Evolutionary conservation across 1,140 invertebrate species (phyloP), one percentile per base, ranked within the genome.

Genomic region (Euwallacea fornicatus): DNA sequence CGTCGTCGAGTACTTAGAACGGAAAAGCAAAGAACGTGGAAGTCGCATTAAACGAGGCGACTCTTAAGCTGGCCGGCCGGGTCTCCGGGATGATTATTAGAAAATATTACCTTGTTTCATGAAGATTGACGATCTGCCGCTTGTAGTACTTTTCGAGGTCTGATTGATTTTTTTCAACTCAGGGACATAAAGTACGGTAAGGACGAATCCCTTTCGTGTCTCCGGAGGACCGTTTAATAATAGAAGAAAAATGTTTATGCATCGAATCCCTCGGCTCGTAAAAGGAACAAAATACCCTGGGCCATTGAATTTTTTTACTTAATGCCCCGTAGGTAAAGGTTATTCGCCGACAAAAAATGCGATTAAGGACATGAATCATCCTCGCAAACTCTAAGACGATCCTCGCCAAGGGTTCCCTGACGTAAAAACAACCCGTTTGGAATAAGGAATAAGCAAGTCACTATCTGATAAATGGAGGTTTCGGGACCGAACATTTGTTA

Each of bases 51-150:
- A 54, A 47, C 44, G 44, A 58, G 54, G 61, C 69, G 50, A 54
- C 53, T 47, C 66, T 69, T 69, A 44, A 69, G 56, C 56, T 50
- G 58, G 56, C 66, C 66, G 16, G 41, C 42, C 21, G 16, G 42
- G 55, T 67, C 55, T 63, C 42, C 44, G 59, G 44, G 62, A 47
- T 33, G 41, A 71, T 71, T 62, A 71, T 71, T 71, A 71, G 69
- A 71, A 71, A 71, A 71, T 71, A 71, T 71, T 65, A 65, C 69
- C 61, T 71, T 71, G 61, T 71, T 71, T 69, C 65, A 71, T 71
- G 54, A 65, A 71, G 69, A 71, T 71, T 71, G 65, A 71, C 61
- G 69, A 65, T 60, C 13, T 50, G 46, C 66, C n/a, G 10, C 42
- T 11, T 41, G 15, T 41, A 10, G 13, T 47, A 63, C 44, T 11